A percentile compares a stretch with the other conserved stretches of the same genome.
Evolutionary conservation across 2,888 invertebrate genomes (phyloP).

Genomic region (Pristionchus maxplancki): DNA sequence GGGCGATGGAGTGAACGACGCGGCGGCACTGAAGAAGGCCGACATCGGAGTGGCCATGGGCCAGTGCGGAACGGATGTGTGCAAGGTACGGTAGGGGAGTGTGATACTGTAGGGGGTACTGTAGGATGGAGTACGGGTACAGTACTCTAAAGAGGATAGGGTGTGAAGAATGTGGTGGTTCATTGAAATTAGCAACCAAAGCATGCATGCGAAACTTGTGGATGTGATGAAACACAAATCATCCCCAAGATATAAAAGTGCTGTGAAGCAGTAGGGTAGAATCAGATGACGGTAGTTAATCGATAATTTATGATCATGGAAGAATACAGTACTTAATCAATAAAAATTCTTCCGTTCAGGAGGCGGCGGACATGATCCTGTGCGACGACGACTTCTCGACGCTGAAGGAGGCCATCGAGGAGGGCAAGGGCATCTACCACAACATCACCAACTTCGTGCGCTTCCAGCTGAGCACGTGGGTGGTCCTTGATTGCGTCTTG

Average conservation of each 20-base stretch:
- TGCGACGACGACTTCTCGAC: slow-evolving; percentile 98
- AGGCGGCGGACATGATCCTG: slow-evolving; percentile 99
- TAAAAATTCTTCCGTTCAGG: slow-evolving; percentile 80
- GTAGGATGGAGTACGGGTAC: neutral
- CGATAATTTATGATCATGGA: neutral
- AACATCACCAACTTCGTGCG: slow-evolving; percentile 99
- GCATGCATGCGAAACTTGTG: too few species aligned
- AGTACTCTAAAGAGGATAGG: neutral
- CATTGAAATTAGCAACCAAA: too few species aligned
- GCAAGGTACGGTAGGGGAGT: slow-evolving; percentile 36
- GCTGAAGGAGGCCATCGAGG: slow-evolving; percentile 94
- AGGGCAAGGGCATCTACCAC: slow-evolving; percentile 94
- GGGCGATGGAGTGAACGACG: slow-evolving; percentile 99
- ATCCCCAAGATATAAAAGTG: too few species aligned
- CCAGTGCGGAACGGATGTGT: slow-evolving; percentile 65
- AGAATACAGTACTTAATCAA: neutral
- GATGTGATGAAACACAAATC: too few species aligned
- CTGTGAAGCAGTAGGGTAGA: too few species aligned
- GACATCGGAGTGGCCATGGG: slow-evolving; percentile 98
- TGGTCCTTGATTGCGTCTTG: slow-evolving; percentile 53
- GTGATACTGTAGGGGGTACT: neutral
- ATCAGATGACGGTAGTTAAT: too few species aligned
- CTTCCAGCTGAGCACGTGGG: slow-evolving; percentile 92
- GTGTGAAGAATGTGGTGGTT: neutral
- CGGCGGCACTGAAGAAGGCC: slow-evolving; percentile 95